A percentile compares a stretch with the other conserved stretches of the same genome.
Evolutionary conservation across 1,140 invertebrate species (phyloP).

Genomic region (Spodoptera frugiperda): DNA sequence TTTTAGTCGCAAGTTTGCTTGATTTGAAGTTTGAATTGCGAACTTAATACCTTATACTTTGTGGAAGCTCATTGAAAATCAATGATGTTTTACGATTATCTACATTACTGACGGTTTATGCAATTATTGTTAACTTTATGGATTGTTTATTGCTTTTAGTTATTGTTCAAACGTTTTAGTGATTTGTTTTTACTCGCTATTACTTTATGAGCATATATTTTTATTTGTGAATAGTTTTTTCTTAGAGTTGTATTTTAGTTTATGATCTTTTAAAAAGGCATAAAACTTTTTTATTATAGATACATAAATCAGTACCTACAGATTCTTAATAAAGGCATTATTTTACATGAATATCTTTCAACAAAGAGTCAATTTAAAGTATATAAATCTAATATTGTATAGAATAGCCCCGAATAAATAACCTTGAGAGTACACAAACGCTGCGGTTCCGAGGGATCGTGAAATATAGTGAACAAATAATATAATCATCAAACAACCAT

Average conservation of each 20-base stretch:
- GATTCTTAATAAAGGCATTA: not conserved
- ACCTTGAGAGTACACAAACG: conserved; percentile 36
- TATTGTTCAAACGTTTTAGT: not conserved
- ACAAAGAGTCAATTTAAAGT: conserved; percentile 23
- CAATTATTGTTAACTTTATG: conserved; percentile 31
- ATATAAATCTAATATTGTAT: conserved; percentile 29
- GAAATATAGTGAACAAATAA: conserved; percentile 59
- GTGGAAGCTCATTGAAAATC: conserved; percentile 57
- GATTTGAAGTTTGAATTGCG: conserved; percentile 42
- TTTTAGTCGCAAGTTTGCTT: conserved; percentile 20
- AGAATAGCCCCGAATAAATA: conserved; percentile 14
- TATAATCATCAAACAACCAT: conserved; percentile 77
- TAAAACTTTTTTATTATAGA: not conserved
- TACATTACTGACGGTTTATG: conserved; percentile 27
- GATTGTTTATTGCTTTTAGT: conserved; percentile 35
- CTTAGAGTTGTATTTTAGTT: no score
- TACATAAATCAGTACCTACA: not conserved
- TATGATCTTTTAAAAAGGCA: no score
- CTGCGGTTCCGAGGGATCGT: conserved; percentile 23
- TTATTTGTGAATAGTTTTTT: no score
- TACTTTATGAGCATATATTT: no score
- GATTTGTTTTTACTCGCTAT: not conserved
- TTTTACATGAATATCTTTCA: not conserved
- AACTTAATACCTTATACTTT: conserved; percentile 52
- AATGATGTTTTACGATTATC: conserved; percentile 47